A percentile compares a stretch with the other conserved stretches of the same genome.
These are phyloP conservation scores for Chymomyza amoena DNA, from an alignment of 2,888 invertebrate species.

Conservation along the genomic window DNA sequence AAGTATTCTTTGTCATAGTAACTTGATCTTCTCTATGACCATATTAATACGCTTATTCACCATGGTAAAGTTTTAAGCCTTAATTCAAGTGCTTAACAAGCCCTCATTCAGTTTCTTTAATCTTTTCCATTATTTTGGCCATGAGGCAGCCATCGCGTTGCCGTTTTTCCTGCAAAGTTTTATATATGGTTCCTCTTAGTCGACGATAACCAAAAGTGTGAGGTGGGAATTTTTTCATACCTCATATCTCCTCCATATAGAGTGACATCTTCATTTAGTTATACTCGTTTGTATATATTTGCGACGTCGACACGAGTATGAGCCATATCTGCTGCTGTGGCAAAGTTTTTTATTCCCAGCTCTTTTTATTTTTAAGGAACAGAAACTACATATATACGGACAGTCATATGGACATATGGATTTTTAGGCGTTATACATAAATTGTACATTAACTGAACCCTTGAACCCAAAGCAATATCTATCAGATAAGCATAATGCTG, in stretches of 20 bases:
- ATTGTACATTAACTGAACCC: too few relatives aligned
- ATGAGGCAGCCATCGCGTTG: conserved; percentile 61
- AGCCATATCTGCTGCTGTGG: too few relatives aligned
- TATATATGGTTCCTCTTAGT: conserved; percentile 51
- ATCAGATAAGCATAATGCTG: too few relatives aligned
- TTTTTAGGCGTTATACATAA: too few relatives aligned
- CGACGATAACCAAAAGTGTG: conserved; percentile 60
- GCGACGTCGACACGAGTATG: too few relatives aligned
- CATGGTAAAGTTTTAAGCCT: conserved; percentile 49
- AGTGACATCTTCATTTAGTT: conserved; percentile 9
- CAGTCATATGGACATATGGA: too few relatives aligned
- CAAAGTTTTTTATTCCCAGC: too few relatives aligned
- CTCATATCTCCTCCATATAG: conserved; percentile 42
- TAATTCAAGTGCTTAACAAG: conserved; percentile 34
- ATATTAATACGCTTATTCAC: conserved; percentile 59
- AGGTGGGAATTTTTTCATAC: conserved; percentile 50
- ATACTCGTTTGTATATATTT: too few relatives aligned
- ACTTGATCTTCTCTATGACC: conserved; percentile 61
- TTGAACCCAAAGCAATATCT: too few relatives aligned
- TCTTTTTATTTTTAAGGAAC: too few relatives aligned
- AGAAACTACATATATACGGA: too few relatives aligned
- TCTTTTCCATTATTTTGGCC: conserved; percentile 59
- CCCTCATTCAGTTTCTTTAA: conserved; percentile 63
- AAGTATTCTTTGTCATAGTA: conserved; percentile 56
- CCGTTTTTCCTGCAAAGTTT: conserved; percentile 61